Conservation (phyloP, 2,113 vertebrate species). For the Hypanus sabinus region DNA sequence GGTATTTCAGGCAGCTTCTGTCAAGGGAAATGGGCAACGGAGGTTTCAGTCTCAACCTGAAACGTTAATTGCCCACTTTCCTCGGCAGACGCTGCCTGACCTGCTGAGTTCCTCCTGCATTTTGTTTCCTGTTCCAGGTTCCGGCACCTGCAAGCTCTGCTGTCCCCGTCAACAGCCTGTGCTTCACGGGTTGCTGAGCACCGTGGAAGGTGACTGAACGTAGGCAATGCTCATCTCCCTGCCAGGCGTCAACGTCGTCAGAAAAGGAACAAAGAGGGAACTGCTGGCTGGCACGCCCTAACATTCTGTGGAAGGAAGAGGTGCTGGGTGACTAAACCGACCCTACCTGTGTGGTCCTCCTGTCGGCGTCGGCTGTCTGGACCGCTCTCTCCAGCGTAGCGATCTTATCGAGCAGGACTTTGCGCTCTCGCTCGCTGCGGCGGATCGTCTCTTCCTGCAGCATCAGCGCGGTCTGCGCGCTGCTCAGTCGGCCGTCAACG, state of each 20-base stretch:
- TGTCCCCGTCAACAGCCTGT: background rate
- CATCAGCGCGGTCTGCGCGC: slow-evolving; percentile 60
- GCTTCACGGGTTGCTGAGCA: background rate
- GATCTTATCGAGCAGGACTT: slow-evolving; percentile 58
- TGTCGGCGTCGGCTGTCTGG: slow-evolving; percentile 57
- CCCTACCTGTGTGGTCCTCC: slow-evolving; percentile 64
- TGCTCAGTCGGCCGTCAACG: slow-evolving; percentile 58
- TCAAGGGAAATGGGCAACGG: too few species aligned
- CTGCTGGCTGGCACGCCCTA: background rate
- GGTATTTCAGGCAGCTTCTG: too few species aligned
- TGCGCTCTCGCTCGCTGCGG: slow-evolving; percentile 64
- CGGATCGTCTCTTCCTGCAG: slow-evolving; percentile 70
- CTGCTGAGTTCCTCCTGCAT: too few species aligned
- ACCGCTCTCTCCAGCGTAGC: slow-evolving; percentile 65
- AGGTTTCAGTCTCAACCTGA: too few species aligned
- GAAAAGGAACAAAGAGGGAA: background rate
- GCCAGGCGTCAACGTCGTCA: background rate
- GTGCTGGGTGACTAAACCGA: fast-evolving
- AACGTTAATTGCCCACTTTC: too few species aligned
- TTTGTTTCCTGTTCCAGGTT: too few species aligned
- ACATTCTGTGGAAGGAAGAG: too few species aligned
- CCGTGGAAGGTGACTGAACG: background rate
- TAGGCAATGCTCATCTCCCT: background rate
- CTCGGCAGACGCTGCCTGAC: too few species aligned
- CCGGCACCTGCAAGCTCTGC: too few species aligned